Conservation (phyloP, 2,888 invertebrate genomes). For the Eurytoma californica region DNA sequence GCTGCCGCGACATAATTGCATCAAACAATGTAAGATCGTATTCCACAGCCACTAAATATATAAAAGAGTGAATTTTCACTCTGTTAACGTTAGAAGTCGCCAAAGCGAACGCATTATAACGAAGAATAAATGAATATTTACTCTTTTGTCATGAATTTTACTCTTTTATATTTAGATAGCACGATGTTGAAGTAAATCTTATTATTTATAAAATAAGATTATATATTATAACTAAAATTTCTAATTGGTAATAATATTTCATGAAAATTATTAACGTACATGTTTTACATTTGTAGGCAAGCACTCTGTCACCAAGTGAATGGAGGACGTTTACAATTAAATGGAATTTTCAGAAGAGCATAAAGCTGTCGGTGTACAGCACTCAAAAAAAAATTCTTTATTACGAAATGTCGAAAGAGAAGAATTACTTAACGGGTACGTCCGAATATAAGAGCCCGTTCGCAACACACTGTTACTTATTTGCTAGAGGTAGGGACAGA, state of each 20-base stretch:
- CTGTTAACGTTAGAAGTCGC: no score
- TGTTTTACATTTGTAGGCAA: constrained; percentile 48
- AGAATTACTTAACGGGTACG: constrained; percentile 4
- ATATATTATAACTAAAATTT: no score
- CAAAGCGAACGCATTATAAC: no score
- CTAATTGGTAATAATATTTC: no score
- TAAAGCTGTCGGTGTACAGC: constrained; percentile 57
- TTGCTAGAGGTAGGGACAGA: constrained; percentile 36
- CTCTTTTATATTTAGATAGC: no score
- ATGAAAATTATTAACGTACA: no score
- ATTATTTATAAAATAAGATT: no score
- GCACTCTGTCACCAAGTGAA: constrained; percentile 56
- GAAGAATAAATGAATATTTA: no score
- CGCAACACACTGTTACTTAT: constrained; percentile 40
- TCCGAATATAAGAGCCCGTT: background rate
- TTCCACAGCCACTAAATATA: no score
- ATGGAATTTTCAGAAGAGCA: constrained; percentile 54
- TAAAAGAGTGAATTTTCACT: no score
- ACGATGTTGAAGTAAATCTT: background rate
- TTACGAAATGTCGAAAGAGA: background rate
- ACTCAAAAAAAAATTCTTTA: constrained; percentile 31
- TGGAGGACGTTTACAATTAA: constrained; percentile 62
- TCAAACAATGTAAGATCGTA: constrained; percentile 4
- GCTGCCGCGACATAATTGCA: background rate
- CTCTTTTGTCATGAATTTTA: no score